phyloP scores from a whole-genome alignment of 2,888 invertebrate genomes.

The Tethea ocularis region DNA sequence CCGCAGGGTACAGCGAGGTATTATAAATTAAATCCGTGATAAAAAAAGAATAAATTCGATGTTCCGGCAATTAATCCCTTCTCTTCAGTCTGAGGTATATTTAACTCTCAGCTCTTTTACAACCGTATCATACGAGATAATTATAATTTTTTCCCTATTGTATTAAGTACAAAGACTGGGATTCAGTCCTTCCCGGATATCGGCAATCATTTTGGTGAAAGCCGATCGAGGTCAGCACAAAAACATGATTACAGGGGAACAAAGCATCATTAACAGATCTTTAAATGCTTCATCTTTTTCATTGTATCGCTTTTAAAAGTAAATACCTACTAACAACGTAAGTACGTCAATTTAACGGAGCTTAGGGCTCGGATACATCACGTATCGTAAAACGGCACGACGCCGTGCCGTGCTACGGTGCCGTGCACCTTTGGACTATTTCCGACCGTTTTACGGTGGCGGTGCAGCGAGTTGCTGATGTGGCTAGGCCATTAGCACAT shows the following conservation, averaged over 20 bases:
- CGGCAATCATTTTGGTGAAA: conserved; percentile 71
- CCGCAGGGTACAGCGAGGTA: not conserved
- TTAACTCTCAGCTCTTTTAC: conserved; percentile 6
- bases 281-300: conserved; percentile 33
- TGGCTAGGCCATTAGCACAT: too few species aligned
- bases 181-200: conserved; percentile 78
- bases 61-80: conserved; percentile 26
- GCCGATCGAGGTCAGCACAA: conserved; percentile 53
- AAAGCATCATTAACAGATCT: conserved; percentile 47
- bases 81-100: not conserved
- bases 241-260: conserved; percentile 43
- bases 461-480: too few species aligned
- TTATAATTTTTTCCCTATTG: conserved; percentile 73
- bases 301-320: conserved; percentile 14
- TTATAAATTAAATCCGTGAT: not conserved
- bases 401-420: too few species aligned
- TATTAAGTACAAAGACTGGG: conserved; percentile 58
- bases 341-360: not conserved
- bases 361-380: too few species aligned
- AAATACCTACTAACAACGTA: not conserved
- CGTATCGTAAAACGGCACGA: too few species aligned
- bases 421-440: too few species aligned
- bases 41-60: not conserved
- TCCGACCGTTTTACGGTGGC: too few species aligned
- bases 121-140: conserved; percentile 59